Conservation (phyloP, 2,888 invertebrate genomes). For the Penaeus monodon region DNA sequence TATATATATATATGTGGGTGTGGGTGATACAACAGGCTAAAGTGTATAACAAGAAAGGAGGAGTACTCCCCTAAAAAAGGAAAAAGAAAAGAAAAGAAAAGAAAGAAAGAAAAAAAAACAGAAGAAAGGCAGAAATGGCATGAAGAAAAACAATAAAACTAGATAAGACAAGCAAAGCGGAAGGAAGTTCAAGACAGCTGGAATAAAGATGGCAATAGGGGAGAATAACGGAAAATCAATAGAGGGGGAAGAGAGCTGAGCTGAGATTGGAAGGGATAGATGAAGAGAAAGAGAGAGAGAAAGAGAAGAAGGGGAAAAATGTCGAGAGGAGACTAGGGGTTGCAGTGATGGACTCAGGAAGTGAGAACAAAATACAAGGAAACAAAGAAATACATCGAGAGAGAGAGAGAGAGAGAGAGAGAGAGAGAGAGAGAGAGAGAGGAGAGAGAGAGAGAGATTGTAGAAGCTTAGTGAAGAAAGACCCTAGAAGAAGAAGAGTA, state of each 20-base stretch:
- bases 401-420: neutral
- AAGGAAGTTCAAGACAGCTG: neutral
- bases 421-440: slow-evolving; percentile 7
- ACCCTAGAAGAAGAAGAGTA: too few relatives aligned
- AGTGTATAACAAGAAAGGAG: neutral
- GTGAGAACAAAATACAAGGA: too few relatives aligned
- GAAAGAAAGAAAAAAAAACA: too few relatives aligned
- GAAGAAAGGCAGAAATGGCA: too few relatives aligned
- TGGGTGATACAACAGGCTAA: neutral
- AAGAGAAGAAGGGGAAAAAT: neutral
- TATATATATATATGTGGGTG: neutral
- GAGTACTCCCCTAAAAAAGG: neutral
- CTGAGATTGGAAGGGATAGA: neutral
- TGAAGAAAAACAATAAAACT: neutral
- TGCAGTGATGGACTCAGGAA: too few relatives aligned
- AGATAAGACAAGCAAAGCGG: neutral
- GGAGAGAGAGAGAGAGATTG: neutral
- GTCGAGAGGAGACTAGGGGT: too few relatives aligned
- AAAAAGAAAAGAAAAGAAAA: too few relatives aligned
- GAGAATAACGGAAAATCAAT: neutral
- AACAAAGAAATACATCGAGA: too few relatives aligned
- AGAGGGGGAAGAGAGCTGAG: neutral
- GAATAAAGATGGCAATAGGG: neutral
- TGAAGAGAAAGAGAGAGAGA: slow-evolving; percentile 2
- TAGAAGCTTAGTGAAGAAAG: too few relatives aligned